phyloP scores from a whole-genome alignment of 2,888 invertebrate genomes.

The Xestia c-nigrum region DNA sequence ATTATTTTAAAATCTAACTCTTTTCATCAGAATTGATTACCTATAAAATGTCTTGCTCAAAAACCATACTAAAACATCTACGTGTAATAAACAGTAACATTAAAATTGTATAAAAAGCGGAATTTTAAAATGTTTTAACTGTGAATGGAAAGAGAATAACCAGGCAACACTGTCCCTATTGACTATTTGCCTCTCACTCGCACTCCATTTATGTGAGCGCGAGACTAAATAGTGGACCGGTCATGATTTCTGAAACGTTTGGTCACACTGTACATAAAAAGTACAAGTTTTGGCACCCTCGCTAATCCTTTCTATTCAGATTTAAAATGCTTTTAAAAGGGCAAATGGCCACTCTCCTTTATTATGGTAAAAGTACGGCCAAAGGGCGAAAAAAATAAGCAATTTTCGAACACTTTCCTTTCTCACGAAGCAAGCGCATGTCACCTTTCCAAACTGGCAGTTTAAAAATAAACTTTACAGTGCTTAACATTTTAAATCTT shows the following conservation, averaged over 20 bases:
- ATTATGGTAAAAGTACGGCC: neutral
- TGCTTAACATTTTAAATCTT: neutral
- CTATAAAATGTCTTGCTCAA: slow-evolving; percentile 8
- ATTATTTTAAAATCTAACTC: slow-evolving; percentile 22
- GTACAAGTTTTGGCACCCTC: slow-evolving; percentile 7
- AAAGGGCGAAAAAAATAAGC: neutral
- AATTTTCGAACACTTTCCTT: neutral
- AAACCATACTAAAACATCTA: slow-evolving; percentile 27
- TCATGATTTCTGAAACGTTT: neutral
- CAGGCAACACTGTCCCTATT: neutral
- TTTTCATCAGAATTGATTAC: slow-evolving; percentile 19
- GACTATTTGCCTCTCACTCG: slow-evolving; percentile 12
- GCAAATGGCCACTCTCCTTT: neutral
- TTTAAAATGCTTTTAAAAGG: slow-evolving; percentile 4
- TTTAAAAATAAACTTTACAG: neutral
- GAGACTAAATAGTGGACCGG: slow-evolving; percentile 6
- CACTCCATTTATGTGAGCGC: neutral
- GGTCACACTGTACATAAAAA: neutral
- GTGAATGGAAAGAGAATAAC: slow-evolving; percentile 27
- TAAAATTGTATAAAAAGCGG: slow-evolving; percentile 15
- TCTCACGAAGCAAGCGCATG: neutral
- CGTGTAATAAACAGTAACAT: slow-evolving; percentile 8
- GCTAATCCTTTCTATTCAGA: neutral
- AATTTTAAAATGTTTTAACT: neutral
- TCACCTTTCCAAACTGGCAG: neutral